Percentiles rank a stretch among this genome's conserved stretches.
phyloP scores from a whole-genome alignment of 2,888 invertebrate species.

The Andrena camellia region DNA sequence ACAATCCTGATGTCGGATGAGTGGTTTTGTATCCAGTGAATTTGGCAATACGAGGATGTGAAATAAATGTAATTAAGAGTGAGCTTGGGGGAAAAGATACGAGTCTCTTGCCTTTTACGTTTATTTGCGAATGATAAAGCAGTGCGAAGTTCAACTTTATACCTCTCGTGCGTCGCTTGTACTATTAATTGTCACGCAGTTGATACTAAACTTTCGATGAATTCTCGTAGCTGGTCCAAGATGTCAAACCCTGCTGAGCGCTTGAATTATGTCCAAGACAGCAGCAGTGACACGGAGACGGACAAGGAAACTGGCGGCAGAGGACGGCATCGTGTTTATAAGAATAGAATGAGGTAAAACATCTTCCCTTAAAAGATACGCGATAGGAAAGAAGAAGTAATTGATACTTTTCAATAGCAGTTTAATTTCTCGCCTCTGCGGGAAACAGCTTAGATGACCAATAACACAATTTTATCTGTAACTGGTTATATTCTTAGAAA shows the following conservation, averaged over 20 bases:
- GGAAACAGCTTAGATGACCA: constrained; percentile 36
- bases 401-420: constrained; percentile 24
- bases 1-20: constrained; percentile 12
- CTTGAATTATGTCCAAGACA: constrained; percentile 87
- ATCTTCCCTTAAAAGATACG: constrained; percentile 26
- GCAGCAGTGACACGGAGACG: constrained; percentile 93
- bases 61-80: constrained; percentile 1
- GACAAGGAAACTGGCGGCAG: constrained; percentile 91
- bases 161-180: too few relatives aligned
- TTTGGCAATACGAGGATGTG: not conserved
- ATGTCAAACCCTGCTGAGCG: constrained; percentile 83
- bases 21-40: not conserved
- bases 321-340: constrained; percentile 88
- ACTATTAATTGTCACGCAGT: not conserved
- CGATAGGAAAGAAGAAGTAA: constrained; percentile 7
- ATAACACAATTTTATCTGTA: constrained; percentile 16
- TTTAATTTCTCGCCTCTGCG: constrained; percentile 29
- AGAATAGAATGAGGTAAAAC: constrained; percentile 89
- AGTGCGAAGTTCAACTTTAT: not conserved
- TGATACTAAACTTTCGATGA: not conserved
- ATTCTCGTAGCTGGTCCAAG: constrained; percentile 80
- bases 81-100: not conserved
- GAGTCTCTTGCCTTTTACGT: too few relatives aligned
- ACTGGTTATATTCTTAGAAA: constrained; percentile 19
- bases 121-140: not conserved